A percentile compares a stretch with the other conserved stretches of the same genome.
These are phyloP conservation scores for Nycticryphes semicollaris DNA, from an alignment of 2,113 vertebrate genomes.

Conservation along the genomic window DNA sequence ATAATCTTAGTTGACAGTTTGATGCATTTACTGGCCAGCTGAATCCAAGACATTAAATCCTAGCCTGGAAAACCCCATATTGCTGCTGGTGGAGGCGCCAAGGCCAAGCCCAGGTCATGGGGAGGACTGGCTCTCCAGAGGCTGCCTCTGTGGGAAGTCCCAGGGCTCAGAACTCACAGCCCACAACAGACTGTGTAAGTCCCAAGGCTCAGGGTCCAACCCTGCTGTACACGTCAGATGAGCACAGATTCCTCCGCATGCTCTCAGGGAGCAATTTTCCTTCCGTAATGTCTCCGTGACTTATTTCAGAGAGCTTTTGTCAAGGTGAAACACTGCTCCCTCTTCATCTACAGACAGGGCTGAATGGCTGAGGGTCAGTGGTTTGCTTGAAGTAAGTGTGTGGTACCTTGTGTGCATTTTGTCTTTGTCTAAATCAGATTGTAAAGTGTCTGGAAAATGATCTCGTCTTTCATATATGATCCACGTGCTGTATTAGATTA, in stretches of 20 bases:
- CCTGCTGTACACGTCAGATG: too few relatives aligned
- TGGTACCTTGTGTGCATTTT: not conserved
- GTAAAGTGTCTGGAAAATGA: not conserved
- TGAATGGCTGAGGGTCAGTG: accelerated
- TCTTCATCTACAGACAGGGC: not conserved
- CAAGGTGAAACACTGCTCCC: not conserved
- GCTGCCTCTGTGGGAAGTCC: not conserved
- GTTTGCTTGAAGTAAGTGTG: not conserved
- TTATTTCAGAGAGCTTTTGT: not conserved
- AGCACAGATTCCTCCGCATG: not conserved
- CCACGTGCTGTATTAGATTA: not conserved
- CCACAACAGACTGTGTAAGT: not conserved
- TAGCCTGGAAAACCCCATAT: not conserved
- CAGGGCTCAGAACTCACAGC: not conserved
- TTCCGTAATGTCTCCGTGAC: not conserved
- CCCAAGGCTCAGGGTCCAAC: accelerated
- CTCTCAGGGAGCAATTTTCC: not conserved
- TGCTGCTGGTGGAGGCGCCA: not conserved
- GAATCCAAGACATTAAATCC: not conserved
- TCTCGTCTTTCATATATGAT: not conserved
- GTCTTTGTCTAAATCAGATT: not conserved
- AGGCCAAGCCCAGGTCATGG: not conserved
- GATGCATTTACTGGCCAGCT: not conserved
- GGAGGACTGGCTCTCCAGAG: not conserved
- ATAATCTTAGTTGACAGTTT: not conserved